A percentile compares a stretch with the other conserved stretches of the same genome.
Conservation (phyloP, 2,888 invertebrate species). For the Argyresthia albistria region DNA sequence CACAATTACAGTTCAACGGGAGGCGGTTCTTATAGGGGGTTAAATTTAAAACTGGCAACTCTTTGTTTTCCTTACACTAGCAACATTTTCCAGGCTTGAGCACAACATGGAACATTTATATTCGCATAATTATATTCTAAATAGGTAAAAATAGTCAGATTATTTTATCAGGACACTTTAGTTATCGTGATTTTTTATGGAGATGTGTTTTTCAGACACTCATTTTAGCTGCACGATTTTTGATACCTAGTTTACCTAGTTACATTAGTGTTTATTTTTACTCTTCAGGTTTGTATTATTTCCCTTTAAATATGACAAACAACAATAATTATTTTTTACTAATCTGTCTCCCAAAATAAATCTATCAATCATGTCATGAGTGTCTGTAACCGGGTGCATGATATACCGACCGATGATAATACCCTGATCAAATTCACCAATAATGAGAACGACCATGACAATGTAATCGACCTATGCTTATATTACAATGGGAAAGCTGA, state of each 20-base stretch:
- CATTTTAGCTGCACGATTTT: background rate
- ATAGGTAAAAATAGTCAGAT: slow-evolving; percentile 13
- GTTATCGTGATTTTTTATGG: slow-evolving; percentile 21
- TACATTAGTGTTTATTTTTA: background rate
- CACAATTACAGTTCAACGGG: slow-evolving; percentile 31
- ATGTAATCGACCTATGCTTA: background rate
- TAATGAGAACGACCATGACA: background rate
- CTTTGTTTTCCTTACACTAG: slow-evolving; percentile 36
- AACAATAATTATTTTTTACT: background rate
- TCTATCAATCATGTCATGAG: background rate
- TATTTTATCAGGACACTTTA: slow-evolving; percentile 4
- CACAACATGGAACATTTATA: slow-evolving; percentile 42
- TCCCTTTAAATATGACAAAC: background rate
- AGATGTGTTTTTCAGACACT: slow-evolving; percentile 1
- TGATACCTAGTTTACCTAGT: background rate
- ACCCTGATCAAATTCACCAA: slow-evolving; percentile 31
- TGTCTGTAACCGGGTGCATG: background rate
- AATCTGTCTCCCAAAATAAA: background rate
- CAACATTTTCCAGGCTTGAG: slow-evolving; percentile 29
- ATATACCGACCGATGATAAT: slow-evolving; percentile 23
- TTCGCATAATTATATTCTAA: slow-evolving; percentile 11
- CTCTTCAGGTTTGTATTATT: background rate
- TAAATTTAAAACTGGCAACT: slow-evolving; percentile 33
- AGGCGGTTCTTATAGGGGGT: slow-evolving; percentile 26
- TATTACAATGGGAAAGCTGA: background rate